A percentile compares a stretch with the other conserved stretches of the same genome.
Evolutionary conservation across 2,113 vertebrate genomes (phyloP).

Genomic region (Narcine bancroftii): DNA sequence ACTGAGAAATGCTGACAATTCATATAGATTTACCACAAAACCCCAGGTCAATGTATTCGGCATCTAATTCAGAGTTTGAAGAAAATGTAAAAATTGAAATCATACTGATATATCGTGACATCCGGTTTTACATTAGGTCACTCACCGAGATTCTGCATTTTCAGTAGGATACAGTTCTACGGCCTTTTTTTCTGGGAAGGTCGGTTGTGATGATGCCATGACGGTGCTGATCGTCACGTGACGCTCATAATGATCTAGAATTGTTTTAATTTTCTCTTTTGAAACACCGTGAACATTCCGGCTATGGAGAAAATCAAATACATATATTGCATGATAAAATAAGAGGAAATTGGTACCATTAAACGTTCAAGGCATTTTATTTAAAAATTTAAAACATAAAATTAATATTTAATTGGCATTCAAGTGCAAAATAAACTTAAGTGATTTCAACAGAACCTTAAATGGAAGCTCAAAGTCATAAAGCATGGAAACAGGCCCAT

Average conservation of each 20-base stretch:
- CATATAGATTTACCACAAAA: too few species aligned
- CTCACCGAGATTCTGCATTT: conserved; percentile 52
- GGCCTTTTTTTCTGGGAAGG: conserved; percentile 49
- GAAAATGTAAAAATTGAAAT: conserved; percentile 4
- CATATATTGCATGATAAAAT: background rate
- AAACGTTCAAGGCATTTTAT: too few species aligned
- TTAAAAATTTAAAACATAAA: too few species aligned
- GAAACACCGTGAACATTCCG: conserved; percentile 74
- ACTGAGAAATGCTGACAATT: too few species aligned
- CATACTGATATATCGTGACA: background rate
- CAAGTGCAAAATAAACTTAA: background rate
- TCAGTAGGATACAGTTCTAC: conserved; percentile 44
- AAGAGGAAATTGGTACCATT: background rate
- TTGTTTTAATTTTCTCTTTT: conserved; percentile 76
- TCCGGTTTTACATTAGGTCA: background rate
- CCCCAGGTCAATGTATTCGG: background rate
- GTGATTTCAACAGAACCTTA: background rate
- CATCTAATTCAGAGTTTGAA: background rate
- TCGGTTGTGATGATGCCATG: conserved; percentile 59
- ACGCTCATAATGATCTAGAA: conserved; percentile 76
- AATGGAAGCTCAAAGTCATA: too few species aligned
- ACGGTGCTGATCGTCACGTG: conserved; percentile 71
- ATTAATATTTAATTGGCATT: background rate
- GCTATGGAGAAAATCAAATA: conserved; percentile 51
- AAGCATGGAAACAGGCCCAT: too few species aligned